Conservation (phyloP, 2,888 invertebrate species). For the Smittia sp. region DNA sequence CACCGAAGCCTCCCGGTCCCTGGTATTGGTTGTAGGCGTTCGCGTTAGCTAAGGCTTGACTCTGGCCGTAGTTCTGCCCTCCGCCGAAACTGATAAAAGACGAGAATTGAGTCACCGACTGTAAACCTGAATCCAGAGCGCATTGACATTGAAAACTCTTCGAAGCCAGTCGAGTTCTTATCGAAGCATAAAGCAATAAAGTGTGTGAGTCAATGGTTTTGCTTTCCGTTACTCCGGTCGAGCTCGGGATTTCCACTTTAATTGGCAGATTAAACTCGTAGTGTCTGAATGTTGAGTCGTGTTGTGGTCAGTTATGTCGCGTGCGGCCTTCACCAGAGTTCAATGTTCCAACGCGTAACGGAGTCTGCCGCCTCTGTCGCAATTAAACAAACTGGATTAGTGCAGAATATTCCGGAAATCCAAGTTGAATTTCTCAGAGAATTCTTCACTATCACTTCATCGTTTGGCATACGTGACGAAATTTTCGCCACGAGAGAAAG, state of each 20-base stretch:
- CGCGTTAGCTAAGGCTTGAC: conserved; percentile 20
- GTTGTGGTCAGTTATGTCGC: conserved; percentile 10
- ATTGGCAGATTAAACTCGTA: background rate
- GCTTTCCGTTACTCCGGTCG: background rate
- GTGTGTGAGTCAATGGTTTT: no score
- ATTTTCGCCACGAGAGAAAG: background rate
- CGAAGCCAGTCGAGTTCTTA: no score
- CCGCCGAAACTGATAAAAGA: background rate
- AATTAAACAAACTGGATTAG: no score
- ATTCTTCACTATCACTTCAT: no score
- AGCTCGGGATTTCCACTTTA: background rate
- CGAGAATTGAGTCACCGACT: conserved; percentile 9
- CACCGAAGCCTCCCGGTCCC: conserved; percentile 16
- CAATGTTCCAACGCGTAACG: background rate
- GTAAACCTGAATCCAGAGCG: background rate
- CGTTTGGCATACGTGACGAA: background rate
- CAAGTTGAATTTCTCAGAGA: no score
- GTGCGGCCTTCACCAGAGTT: conserved; percentile 25
- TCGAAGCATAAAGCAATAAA: no score
- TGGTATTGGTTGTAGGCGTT: conserved; percentile 18
- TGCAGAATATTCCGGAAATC: no score
- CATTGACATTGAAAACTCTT: conserved; percentile 33
- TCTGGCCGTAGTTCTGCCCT: background rate
- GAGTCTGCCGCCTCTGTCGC: no score
- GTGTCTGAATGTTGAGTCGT: background rate